phyloP scores from a whole-genome alignment of 2,113 vertebrate species.

The Tympanuchus pallidicinctus region DNA sequence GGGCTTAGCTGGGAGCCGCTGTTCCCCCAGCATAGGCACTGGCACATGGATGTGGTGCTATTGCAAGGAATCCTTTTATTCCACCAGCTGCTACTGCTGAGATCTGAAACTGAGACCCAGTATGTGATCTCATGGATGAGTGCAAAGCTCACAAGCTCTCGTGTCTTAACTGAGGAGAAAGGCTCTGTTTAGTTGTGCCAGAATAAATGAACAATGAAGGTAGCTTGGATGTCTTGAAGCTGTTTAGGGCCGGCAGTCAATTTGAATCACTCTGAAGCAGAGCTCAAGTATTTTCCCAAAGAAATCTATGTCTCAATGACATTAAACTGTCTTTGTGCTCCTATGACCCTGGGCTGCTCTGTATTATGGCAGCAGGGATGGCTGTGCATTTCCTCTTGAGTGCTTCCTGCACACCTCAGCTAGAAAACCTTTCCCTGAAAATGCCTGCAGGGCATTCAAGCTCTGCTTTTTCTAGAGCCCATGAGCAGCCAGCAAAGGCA shows the following conservation, averaged over 20 bases:
- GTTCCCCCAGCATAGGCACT: background rate
- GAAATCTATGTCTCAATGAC: background rate
- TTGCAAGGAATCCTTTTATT: slow-evolving; percentile 61
- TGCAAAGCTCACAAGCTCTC: slow-evolving; percentile 53
- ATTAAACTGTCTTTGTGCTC: background rate
- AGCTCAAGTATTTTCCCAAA: background rate
- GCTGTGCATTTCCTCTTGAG: background rate
- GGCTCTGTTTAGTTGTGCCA: slow-evolving; percentile 46
- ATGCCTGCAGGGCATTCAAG: background rate
- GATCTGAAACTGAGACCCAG: slow-evolving; percentile 46
- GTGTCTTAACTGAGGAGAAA: slow-evolving; percentile 25
- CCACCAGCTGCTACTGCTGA: slow-evolving; percentile 54
- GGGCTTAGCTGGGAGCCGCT: background rate
- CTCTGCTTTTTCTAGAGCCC: accelerated
- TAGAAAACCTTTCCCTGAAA: background rate
- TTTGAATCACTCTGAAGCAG: slow-evolving; percentile 26
- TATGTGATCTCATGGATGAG: slow-evolving; percentile 44
- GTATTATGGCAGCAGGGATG: accelerated
- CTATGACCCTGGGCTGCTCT: background rate
- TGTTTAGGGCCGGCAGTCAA: slow-evolving; percentile 33
- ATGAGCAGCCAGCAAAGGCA: background rate
- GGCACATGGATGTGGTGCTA: background rate
- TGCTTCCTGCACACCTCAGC: background rate
- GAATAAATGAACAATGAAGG: slow-evolving; percentile 54
- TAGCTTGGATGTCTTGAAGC: slow-evolving; percentile 38